These are phyloP conservation scores for Petroica traversi DNA, from an alignment of 2,113 vertebrate genomes.

Conservation along the genomic window DNA sequence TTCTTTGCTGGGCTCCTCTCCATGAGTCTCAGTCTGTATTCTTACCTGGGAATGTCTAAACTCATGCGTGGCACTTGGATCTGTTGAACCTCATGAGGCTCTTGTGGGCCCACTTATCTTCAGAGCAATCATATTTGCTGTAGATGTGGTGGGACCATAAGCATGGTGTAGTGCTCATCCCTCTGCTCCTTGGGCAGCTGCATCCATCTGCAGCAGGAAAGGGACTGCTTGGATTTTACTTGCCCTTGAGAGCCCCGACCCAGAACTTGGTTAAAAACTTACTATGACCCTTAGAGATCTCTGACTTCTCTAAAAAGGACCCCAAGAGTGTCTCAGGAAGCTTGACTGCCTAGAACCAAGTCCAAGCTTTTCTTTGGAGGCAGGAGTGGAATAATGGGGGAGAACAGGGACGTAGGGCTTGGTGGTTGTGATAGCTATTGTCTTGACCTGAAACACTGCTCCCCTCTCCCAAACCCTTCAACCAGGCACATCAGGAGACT, in stretches of 20 bases:
- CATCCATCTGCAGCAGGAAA: not conserved
- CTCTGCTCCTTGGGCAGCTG: not conserved
- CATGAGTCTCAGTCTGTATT: not conserved
- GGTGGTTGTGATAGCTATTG: not conserved
- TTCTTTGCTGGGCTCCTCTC: not conserved
- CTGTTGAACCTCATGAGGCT: not conserved
- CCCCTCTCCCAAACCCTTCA: not conserved
- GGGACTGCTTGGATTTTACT: not conserved
- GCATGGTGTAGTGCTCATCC: rapidly evolving
- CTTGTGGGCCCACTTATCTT: not conserved
- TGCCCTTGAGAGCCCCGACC: not conserved
- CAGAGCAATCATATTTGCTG: not conserved
- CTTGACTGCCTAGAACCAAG: rapidly evolving
- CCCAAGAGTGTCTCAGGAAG: not conserved
- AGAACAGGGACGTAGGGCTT: not conserved
- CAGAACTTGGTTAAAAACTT: not conserved
- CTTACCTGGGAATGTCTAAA: not conserved
- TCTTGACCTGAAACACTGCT: not conserved
- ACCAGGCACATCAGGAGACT: not conserved
- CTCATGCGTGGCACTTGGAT: not conserved
- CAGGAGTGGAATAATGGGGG: not conserved
- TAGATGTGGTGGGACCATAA: not conserved
- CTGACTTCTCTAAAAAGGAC: not conserved
- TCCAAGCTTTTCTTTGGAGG: not conserved
- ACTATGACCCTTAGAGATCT: not conserved